These are phyloP conservation scores for Oncorhynchus tshawytscha DNA, from an alignment of 2,113 vertebrate genomes.

Conservation along the genomic window DNA sequence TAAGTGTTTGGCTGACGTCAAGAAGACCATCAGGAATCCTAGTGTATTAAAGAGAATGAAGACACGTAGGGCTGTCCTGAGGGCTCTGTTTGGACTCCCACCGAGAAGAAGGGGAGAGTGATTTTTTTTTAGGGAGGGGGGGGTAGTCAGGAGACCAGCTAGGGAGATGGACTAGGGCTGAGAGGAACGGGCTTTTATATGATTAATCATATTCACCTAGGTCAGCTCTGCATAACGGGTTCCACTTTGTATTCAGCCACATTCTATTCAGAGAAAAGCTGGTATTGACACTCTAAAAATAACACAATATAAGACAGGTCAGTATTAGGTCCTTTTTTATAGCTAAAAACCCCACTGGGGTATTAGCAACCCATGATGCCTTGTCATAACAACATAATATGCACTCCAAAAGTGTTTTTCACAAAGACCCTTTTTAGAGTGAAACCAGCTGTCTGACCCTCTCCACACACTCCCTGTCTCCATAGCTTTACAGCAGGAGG, in stretches of 20 bases:
- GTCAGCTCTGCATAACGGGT: too few relatives aligned
- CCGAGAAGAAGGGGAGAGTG: not conserved
- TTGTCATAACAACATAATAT: not conserved
- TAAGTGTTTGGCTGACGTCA: not conserved
- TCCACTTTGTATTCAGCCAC: too few relatives aligned
- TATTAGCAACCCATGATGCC: not conserved
- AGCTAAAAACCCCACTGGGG: not conserved
- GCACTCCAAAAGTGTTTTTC: conserved; percentile 15
- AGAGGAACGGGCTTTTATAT: too few relatives aligned
- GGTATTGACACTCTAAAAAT: too few relatives aligned
- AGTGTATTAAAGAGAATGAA: not conserved
- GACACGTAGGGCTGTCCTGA: too few relatives aligned
- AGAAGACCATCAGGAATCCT: not conserved
- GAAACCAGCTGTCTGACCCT: not conserved
- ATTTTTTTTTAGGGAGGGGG: not conserved
- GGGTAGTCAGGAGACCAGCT: not conserved
- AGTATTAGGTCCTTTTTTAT: not conserved
- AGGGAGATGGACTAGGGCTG: not conserved
- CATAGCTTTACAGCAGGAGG: conserved; percentile 1
- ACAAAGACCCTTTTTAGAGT: conserved; percentile 6
- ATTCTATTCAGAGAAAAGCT: too few relatives aligned
- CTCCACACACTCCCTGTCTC: not conserved
- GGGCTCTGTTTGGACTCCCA: not conserved
- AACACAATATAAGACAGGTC: too few relatives aligned
- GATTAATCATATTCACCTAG: too few relatives aligned